Conservation (phyloP, 1,140 invertebrate genomes). For the Vanessa tameamea region DNA sequence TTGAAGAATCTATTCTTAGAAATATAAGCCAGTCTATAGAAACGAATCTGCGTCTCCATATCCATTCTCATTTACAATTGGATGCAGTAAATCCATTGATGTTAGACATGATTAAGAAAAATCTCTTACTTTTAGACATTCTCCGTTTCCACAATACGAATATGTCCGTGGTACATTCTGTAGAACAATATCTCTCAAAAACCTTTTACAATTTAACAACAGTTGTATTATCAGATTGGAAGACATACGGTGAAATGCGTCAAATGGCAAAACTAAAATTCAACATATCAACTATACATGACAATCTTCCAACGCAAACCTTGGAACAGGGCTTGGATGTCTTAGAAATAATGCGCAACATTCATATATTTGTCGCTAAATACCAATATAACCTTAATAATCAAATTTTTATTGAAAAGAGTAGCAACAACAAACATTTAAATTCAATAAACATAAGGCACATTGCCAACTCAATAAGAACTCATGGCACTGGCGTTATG, state of each 20-base stretch:
- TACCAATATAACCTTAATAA: conserved; percentile 98
- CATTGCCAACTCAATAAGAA: conserved; percentile 98
- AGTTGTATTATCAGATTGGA: conserved; percentile 98
- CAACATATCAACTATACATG: conserved; percentile 90
- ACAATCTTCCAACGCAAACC: conserved; percentile 97
- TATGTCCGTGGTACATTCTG: conserved; percentile 79
- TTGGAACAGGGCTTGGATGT: conserved; percentile 99
- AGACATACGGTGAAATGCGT: conserved; percentile 98
- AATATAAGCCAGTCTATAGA: conserved; percentile 93
- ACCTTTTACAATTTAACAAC: conserved; percentile 99
- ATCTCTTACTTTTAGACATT: conserved; percentile 81
- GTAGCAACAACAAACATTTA: conserved; percentile 95
- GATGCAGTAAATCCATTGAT: conserved; percentile 89
- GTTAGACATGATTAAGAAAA: conserved; percentile 76
- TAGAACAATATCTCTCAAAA: conserved; percentile 96
- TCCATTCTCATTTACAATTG: conserved; percentile 93
- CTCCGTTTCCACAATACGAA: conserved; percentile 73
- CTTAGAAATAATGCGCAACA: conserved; percentile 98
- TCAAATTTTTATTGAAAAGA: conserved; percentile 97
- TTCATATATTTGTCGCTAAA: conserved; percentile 96
- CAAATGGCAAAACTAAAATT: conserved; percentile 94
- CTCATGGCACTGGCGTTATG: conserved; percentile 98
- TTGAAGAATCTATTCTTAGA: conserved; percentile 83
- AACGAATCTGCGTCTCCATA: conserved; percentile 93
- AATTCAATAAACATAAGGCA: conserved; percentile 98